Conservation (phyloP, 1,140 invertebrate species). For the Bilobella aurantiaca region DNA sequence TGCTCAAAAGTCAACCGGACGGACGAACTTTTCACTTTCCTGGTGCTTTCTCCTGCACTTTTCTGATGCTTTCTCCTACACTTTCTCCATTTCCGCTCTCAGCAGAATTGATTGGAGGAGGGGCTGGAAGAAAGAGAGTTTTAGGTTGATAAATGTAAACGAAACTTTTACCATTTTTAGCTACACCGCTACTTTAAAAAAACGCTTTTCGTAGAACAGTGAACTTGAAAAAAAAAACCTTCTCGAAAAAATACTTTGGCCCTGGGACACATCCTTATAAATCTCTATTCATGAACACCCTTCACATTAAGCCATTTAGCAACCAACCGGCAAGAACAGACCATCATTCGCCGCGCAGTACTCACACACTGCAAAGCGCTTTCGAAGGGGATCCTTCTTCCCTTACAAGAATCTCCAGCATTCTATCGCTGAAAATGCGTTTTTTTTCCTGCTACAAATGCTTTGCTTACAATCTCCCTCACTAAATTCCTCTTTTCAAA, state of each 20-base stretch:
- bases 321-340: neutral
- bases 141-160: slow-evolving; percentile 3
- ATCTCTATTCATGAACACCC: slow-evolving; percentile 3
- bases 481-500: too few relatives aligned
- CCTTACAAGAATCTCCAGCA: neutral
- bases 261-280: neutral
- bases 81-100: slow-evolving; percentile 1
- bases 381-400: neutral
- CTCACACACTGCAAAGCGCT: neutral
- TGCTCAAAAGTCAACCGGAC: neutral
- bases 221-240: slow-evolving; percentile 1
- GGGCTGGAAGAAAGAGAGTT: too few relatives aligned
- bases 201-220: neutral
- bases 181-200: neutral
- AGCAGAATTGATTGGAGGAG: too few relatives aligned
- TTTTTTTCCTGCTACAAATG: neutral
- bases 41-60: neutral
- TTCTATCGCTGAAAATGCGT: neutral
- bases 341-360: neutral
- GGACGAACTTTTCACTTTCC: neutral
- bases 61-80: neutral
- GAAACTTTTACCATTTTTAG: too few relatives aligned
- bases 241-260: neutral
- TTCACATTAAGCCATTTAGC: slow-evolving; percentile 7
- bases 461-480: too few relatives aligned